These are phyloP conservation scores for Lithophane ornitopus DNA, from an alignment of 2,888 invertebrate species.

Conservation along the genomic window DNA sequence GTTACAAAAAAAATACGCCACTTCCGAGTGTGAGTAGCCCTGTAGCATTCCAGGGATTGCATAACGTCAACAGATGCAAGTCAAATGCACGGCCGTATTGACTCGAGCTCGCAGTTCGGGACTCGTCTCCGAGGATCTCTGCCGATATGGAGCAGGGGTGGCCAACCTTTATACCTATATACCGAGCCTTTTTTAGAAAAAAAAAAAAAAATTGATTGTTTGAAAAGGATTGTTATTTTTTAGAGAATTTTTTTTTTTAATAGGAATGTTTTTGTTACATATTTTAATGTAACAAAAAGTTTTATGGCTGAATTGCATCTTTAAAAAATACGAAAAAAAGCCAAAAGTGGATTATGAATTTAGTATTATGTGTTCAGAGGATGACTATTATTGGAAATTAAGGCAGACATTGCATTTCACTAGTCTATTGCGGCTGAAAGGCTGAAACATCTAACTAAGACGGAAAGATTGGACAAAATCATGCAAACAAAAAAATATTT, in stretches of 20 bases:
- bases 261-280: too few relatives aligned
- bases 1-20: background rate
- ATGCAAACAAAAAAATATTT: background rate
- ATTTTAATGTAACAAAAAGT: background rate
- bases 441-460: background rate
- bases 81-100: constrained; percentile 64
- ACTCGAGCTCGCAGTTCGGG: constrained; percentile 34
- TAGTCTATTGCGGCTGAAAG: background rate
- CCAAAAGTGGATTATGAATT: background rate
- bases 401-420: background rate
- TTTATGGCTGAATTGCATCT: background rate
- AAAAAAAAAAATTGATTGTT: too few relatives aligned
- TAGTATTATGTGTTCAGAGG: background rate
- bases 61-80: constrained; percentile 69
- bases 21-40: constrained; percentile 3
- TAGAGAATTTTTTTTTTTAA: too few relatives aligned
- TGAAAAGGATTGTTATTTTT: fast-evolving
- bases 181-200: background rate
- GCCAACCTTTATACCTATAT: background rate
- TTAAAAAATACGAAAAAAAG: background rate
- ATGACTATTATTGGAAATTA: background rate
- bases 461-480: background rate
- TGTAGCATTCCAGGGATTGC: constrained; percentile 38
- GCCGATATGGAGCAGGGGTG: constrained; percentile 18
- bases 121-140: constrained; percentile 23